Evolutionary conservation across 2,797 vertebrate species (phyloP), one percentile per base, ranked within the genome.

Genomic region (Microctenopoma steveboyesi): DNA sequence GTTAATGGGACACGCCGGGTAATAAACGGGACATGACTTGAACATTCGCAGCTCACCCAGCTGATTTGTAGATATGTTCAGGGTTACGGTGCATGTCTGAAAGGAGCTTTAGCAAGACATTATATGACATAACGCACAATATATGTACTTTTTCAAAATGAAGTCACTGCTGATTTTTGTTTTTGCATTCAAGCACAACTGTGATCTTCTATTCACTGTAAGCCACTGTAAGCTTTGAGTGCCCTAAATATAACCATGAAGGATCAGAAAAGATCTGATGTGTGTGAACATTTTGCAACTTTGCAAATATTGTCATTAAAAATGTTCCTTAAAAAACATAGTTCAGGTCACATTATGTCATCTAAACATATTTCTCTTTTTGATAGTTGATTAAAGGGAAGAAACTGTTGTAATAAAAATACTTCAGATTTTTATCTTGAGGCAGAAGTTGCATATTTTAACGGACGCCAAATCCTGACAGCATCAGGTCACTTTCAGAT

Each of bases 391-490:
- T 57, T 25, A 37, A 45, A 62, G 42, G 10, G 13, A 22, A 18
- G 10, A 52, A 22, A 22, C 22, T 22, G 22, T 22, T 22, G 22
- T 22, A 22, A 1, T 22, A 22, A 22, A 22, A 22, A 22, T 22
- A 22, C 22, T 22, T 22, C 22, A 22, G 22, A 22, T 22, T 60
- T 46, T 14, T 7, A 33, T 55, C 18, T 40, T 16, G 10, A 47
- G 47, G 15, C 35, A 7, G 22, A 2, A 7, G 7, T 46, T 46
- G n/a, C 7, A 3, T 14, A 12, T 22, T 48, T 63, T 60, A n/a
- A 40, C 28, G 22, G 1, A 0, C 45, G 49, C 45, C 51, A 69
- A 15, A 39, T 25, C 48, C 48, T 68, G 66, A 83, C 66, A 40
- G 16, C 27, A 16, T 55, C 48, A 22, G 11, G 61, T 62, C 45